These are phyloP conservation scores for Sarcophaga caerulescens DNA, from an alignment of 2,888 invertebrate genomes.

Conservation along the genomic window DNA sequence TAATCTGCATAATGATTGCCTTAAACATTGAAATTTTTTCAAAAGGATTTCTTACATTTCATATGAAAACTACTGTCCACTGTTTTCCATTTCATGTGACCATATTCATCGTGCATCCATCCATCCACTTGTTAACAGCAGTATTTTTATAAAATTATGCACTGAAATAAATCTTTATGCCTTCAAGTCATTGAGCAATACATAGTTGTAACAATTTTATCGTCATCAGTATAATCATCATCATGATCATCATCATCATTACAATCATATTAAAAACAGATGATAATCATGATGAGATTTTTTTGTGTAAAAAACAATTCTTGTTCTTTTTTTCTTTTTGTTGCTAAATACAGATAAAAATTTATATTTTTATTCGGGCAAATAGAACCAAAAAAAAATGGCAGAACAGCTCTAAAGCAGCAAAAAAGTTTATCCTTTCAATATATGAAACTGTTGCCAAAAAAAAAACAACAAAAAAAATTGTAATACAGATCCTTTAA, in stretches of 20 bases:
- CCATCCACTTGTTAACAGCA: no score
- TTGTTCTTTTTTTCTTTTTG: no score
- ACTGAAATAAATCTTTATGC: slow-evolving; percentile 55
- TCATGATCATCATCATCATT: neutral
- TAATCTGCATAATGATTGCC: no score
- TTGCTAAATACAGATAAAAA: no score
- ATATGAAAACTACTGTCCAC: no score
- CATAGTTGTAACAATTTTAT: neutral
- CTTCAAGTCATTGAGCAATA: slow-evolving; percentile 47
- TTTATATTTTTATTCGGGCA: slow-evolving; percentile 1
- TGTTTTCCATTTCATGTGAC: no score
- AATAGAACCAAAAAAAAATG: neutral
- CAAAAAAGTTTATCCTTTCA: slow-evolving; percentile 28
- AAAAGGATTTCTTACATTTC: no score
- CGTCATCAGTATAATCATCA: neutral
- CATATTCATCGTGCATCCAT: no score
- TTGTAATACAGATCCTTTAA: neutral
- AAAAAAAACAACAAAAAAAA: neutral
- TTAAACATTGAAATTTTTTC: no score
- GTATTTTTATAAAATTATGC: slow-evolving; percentile 42
- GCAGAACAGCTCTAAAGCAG: neutral
- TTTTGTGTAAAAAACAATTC: no score
- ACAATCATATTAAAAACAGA: slow-evolving; percentile 27
- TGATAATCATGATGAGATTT: slow-evolving; percentile 1
- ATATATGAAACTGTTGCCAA: neutral